Percentiles rank a stretch among this genome's conserved stretches.
Evolutionary conservation across 2,113 vertebrate species (phyloP).

Genomic region (Andinoacara biseriatus): DNA sequence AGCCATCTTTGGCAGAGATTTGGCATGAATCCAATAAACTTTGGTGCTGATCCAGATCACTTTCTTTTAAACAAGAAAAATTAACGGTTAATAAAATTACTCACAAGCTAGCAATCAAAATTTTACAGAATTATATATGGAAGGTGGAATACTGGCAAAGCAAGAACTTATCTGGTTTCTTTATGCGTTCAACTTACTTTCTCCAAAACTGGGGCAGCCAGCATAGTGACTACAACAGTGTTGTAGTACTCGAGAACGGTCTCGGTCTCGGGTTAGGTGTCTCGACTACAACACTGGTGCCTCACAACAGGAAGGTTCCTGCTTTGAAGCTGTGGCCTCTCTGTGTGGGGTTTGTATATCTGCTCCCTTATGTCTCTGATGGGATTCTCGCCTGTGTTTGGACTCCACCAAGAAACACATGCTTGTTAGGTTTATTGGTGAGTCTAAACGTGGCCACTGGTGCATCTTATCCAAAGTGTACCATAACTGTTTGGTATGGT

Average conservation of each 20-base stretch:
- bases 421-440: background rate
- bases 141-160: background rate
- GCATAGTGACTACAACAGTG: too few species aligned
- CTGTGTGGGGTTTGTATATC: accelerated
- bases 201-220: background rate
- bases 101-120: background rate
- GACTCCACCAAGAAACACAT: accelerated
- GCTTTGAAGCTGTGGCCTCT: background rate
- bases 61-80: background rate
- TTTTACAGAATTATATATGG: background rate
- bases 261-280: too few species aligned
- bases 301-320: background rate
- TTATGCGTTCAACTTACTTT: background rate
- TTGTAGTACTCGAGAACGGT: too few species aligned
- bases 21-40: background rate
- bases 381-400: background rate
- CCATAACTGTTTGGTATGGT: too few species aligned
- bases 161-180: background rate
- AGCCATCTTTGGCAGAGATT: too few species aligned
- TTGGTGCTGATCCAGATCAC: background rate
- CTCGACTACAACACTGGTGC: too few species aligned
- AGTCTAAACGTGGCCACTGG: accelerated
- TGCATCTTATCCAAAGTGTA: background rate
- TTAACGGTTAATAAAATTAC: accelerated
- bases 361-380: background rate